Evolutionary conservation across 2,113 vertebrate species (phyloP).

Genomic region (Catharus fuscescens): DNA sequence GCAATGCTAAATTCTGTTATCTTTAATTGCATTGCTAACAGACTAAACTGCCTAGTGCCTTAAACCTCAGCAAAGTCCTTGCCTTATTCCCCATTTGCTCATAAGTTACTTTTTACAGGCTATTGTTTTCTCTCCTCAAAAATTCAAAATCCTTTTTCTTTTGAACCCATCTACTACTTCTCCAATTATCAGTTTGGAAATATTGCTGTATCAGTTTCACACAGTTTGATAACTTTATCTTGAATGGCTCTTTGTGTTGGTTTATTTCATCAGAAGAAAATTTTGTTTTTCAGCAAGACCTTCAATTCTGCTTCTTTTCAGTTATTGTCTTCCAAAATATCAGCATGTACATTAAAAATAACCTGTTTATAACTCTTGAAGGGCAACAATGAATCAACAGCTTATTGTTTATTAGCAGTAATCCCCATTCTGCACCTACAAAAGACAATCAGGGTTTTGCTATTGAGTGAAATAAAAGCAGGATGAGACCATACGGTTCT

Average conservation of each 20-base stretch:
- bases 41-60: background rate
- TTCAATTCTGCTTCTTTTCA: background rate
- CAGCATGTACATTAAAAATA: background rate
- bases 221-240: background rate
- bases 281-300: background rate
- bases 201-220: background rate
- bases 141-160: background rate
- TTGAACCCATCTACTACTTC: background rate
- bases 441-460: constrained; percentile 4
- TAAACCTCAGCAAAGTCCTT: background rate
- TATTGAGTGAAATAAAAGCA: constrained; percentile 18
- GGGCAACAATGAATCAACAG: background rate
- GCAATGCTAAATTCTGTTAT: background rate
- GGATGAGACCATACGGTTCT: constrained; percentile 59
- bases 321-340: background rate
- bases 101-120: background rate
- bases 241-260: background rate
- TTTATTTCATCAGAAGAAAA: background rate
- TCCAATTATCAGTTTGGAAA: constrained; percentile 9
- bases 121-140: background rate
- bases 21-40: background rate
- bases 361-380: background rate
- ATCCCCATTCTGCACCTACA: background rate
- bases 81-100: background rate
- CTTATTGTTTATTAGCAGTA: background rate